These are phyloP conservation scores for Myiotriccus ornatus DNA, from an alignment of 2,797 vertebrate species.

Conservation along the genomic window DNA sequence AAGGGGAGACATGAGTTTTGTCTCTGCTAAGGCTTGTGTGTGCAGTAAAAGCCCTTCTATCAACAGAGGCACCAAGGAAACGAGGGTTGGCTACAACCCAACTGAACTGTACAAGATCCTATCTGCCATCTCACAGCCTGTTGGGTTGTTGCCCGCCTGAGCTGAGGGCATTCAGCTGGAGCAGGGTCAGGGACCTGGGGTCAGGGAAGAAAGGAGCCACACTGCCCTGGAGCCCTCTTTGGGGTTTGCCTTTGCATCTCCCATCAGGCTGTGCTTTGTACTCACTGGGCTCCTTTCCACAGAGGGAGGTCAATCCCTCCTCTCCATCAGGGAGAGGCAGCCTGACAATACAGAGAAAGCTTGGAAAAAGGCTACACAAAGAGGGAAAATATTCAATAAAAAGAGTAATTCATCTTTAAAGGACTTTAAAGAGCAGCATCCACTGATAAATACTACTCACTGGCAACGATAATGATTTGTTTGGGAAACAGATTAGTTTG, in stretches of 20 bases:
- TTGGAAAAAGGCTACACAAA: not conserved
- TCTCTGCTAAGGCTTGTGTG: constrained; percentile 6
- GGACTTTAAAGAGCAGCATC: not conserved
- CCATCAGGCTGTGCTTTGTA: rapidly evolving
- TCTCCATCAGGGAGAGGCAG: not conserved
- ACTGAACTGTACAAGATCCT: not conserved
- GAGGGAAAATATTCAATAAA: not conserved
- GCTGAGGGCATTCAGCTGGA: not conserved
- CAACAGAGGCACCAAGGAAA: constrained; percentile 45
- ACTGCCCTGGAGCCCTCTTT: rapidly evolving
- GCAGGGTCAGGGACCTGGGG: not conserved
- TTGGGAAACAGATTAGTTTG: not conserved
- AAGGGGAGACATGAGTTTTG: constrained; percentile 18
- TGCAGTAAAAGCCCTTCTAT: constrained; percentile 23
- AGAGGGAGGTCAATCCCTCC: not conserved
- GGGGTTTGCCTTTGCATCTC: not conserved
- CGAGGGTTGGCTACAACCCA: not conserved
- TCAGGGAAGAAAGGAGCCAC: not conserved
- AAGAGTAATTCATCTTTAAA: not conserved
- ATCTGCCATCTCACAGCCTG: not conserved
- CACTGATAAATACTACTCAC: not conserved
- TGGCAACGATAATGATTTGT: not conserved
- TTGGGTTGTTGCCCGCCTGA: not conserved
- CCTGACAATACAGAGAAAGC: not conserved
- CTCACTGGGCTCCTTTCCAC: not conserved